Conservation (phyloP, 2,888 invertebrate genomes). For the Rhamphomyia laevipes region DNA sequence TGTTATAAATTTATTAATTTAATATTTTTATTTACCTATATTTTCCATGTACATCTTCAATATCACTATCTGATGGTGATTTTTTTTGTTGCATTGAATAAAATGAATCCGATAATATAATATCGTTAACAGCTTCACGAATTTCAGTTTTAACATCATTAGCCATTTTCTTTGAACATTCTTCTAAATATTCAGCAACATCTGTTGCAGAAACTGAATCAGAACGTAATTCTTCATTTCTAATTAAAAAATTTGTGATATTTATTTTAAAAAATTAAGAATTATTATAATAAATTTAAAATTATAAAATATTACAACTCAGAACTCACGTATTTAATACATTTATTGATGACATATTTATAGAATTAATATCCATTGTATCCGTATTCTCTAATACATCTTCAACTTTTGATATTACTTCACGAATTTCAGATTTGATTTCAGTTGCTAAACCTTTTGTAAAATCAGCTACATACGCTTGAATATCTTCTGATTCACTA, state of each 20-base stretch:
- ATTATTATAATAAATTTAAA: not conserved
- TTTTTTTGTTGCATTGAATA: conserved; percentile 36
- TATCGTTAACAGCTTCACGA: conserved; percentile 57
- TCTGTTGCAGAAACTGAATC: conserved; percentile 64
- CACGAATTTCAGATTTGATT: conserved; percentile 69
- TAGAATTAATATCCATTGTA: conserved; percentile 39
- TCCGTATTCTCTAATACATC: conserved; percentile 63
- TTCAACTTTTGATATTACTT: conserved; percentile 68
- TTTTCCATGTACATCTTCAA: conserved; percentile 2
- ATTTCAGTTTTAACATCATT: conserved; percentile 69
- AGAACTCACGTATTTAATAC: conserved; percentile 3
- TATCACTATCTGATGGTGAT: conserved; percentile 38
- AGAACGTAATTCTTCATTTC: conserved; percentile 50
- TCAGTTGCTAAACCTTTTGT: conserved; percentile 68
- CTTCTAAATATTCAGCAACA: conserved; percentile 66
- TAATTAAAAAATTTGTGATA: no score
- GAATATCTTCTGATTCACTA: conserved; percentile 47
- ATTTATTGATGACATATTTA: conserved; percentile 11
- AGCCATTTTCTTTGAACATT: conserved; percentile 65
- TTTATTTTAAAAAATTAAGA: not conserved
- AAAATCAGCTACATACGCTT: conserved; percentile 65
- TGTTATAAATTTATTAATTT: conserved; percentile 10
- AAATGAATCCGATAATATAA: conserved; percentile 42
- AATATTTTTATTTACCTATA: conserved; percentile 5
- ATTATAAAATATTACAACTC: not conserved